Conservation (phyloP, 2,113 vertebrate genomes). For the Sylvicapra grimmia region DNA sequence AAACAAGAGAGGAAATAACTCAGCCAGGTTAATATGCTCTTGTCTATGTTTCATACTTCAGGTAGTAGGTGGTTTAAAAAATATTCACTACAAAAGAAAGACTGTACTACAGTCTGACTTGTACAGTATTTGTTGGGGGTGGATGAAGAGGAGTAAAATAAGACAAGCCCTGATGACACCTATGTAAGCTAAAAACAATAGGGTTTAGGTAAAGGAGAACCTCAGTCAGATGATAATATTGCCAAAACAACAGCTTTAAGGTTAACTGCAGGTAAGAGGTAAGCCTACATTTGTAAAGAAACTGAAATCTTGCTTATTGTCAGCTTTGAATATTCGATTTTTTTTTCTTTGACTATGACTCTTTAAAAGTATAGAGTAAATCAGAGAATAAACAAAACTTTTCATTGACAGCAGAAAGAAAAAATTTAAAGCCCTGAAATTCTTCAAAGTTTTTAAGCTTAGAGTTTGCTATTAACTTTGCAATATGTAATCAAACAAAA, state of each 20-base stretch:
- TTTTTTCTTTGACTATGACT: slow-evolving; percentile 33
- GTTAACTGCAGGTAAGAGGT: slow-evolving; percentile 5
- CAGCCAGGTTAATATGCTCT: slow-evolving; percentile 48
- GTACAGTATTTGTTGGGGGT: slow-evolving; percentile 13
- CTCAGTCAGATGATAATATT: not conserved
- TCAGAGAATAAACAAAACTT: slow-evolving; percentile 3
- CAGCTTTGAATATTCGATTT: slow-evolving; percentile 56
- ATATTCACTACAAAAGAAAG: slow-evolving; percentile 10
- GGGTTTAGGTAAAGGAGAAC: slow-evolving; percentile 41
- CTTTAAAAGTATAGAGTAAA: slow-evolving; percentile 41
- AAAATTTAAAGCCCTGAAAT: not conserved
- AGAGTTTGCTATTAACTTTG: slow-evolving; percentile 22
- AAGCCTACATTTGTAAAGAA: slow-evolving; percentile 31
- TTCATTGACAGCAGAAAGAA: not conserved
- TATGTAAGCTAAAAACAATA: slow-evolving; percentile 46
- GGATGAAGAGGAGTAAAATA: not conserved
- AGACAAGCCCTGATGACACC: slow-evolving; percentile 9
- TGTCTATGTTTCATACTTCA: slow-evolving; percentile 47
- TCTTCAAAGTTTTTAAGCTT: slow-evolving; percentile 21
- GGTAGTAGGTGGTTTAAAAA: slow-evolving; percentile 58
- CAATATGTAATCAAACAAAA: slow-evolving; percentile 32
- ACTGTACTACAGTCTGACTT: slow-evolving; percentile 11
- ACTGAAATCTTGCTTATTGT: slow-evolving; percentile 26
- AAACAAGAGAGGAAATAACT: slow-evolving; percentile 51
- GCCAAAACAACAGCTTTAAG: slow-evolving; percentile 22